phyloP scores from a whole-genome alignment of 2,113 vertebrate genomes.

The Entomyzon cyanotis region DNA sequence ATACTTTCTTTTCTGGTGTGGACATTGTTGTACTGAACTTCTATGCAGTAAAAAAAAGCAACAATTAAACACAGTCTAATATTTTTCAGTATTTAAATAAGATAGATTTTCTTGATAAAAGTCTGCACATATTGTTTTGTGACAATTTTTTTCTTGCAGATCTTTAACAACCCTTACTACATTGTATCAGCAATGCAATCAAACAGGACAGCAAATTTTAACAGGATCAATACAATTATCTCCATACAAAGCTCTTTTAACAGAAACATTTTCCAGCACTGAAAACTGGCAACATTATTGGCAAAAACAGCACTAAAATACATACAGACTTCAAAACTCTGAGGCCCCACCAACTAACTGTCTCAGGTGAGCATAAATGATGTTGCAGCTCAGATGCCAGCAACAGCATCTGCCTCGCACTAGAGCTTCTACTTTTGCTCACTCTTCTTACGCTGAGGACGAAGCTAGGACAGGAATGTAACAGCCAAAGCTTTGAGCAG shows the following conservation, averaged over 20 bases:
- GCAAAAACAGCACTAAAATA: background rate
- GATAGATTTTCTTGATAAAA: background rate
- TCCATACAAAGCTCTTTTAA: background rate
- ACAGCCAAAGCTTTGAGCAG: background rate
- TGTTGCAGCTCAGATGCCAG: background rate
- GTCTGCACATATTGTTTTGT: background rate
- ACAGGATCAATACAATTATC: background rate
- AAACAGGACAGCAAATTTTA: background rate
- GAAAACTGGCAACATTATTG: background rate
- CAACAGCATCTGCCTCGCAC: background rate
- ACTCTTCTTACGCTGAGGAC: background rate
- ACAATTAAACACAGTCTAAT: background rate
- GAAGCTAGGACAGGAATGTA: background rate
- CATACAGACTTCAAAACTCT: background rate
- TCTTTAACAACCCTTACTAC: background rate
- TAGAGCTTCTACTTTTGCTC: background rate
- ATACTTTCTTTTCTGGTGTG: slow-evolving; percentile 93
- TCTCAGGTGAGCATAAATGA: background rate
- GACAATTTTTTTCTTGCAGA: background rate
- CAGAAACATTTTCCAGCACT: background rate
- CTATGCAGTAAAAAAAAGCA: slow-evolving; percentile 67
- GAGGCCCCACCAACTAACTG: background rate
- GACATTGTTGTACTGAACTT: slow-evolving; percentile 87
- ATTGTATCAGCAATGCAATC: background rate
- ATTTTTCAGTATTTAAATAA: background rate